Evolutionary conservation across 2,797 vertebrate genomes (phyloP).

Genomic region (Denticeps clupeoides): DNA sequence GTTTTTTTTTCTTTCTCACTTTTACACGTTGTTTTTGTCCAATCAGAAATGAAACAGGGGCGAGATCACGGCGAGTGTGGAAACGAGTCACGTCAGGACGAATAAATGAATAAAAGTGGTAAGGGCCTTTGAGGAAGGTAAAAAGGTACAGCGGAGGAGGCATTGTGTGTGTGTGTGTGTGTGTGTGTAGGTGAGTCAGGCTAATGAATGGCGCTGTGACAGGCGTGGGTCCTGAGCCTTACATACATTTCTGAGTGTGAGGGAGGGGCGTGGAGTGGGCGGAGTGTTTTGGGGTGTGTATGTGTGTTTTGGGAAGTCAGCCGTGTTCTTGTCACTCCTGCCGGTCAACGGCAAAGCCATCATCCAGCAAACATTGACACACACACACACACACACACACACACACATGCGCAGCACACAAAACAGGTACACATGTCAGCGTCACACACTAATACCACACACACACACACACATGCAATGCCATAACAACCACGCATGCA

Average conservation of each 20-base stretch:
- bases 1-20: conserved; percentile 37
- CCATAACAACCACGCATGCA: too few species aligned
- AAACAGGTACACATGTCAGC: too few species aligned
- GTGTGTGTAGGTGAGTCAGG: neutral
- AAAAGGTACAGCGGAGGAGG: too few species aligned
- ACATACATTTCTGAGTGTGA: neutral
- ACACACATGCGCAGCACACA: too few species aligned
- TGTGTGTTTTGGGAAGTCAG: conserved; percentile 35
- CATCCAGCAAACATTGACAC: conserved; percentile 50
- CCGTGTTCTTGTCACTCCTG: conserved; percentile 28
- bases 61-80: too few species aligned
- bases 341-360: conserved; percentile 39
- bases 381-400: neutral
- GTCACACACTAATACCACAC: too few species aligned
- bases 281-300: neutral
- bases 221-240: conserved; percentile 1
- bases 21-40: too few species aligned
- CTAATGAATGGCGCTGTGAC: conserved; percentile 3
- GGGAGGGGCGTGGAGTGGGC: conserved; percentile 19
- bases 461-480: neutral
- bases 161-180: neutral
- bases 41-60: too few species aligned
- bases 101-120: conserved; percentile 10
- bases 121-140: too few species aligned
- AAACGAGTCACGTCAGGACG: too few species aligned